Conservation (phyloP, 2,888 invertebrate genomes). For the Xanthia icteritia region DNA sequence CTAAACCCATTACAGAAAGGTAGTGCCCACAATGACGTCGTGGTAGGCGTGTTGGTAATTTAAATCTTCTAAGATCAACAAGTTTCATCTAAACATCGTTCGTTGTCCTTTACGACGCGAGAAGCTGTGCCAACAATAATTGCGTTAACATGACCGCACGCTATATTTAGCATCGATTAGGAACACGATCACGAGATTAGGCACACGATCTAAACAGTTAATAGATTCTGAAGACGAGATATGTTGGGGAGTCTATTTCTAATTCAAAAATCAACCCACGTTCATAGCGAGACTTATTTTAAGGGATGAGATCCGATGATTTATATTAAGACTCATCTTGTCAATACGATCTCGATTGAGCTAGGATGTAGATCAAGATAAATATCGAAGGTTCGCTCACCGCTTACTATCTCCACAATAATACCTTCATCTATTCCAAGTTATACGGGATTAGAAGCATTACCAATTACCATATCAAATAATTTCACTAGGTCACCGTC, state of each 20-base stretch:
- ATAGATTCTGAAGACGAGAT: conserved; percentile 46
- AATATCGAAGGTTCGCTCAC: conserved; percentile 5
- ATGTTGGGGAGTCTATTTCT: conserved; percentile 40
- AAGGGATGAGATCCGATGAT: conserved; percentile 11
- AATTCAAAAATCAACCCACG: conserved; percentile 11
- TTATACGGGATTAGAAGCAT: conserved; percentile 49
- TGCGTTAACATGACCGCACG: conserved; percentile 62
- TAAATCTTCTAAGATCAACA: conserved; percentile 27
- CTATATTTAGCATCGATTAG: conserved; percentile 62
- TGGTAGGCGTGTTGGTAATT: not conserved
- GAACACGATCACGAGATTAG: conserved; percentile 62
- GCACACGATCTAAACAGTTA: conserved; percentile 57
- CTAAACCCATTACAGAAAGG: not conserved
- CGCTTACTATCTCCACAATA: conserved; percentile 25
- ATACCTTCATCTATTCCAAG: conserved; percentile 29
- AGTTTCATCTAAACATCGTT: conserved; percentile 45
- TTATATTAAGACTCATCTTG: conserved; percentile 1
- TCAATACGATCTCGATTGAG: conserved; percentile 17
- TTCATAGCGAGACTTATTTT: conserved; percentile 9
- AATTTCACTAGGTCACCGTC: conserved; percentile 59
- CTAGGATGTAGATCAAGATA: conserved; percentile 19
- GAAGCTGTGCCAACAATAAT: conserved; percentile 62
- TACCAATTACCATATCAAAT: conserved; percentile 62
- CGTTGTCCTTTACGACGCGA: conserved; percentile 55
- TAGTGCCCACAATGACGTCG: not conserved